Percentiles rank a stretch among this genome's conserved stretches.
Conservation (phyloP, 2,113 vertebrate species). For the Beaufortia kweichowensis region DNA sequence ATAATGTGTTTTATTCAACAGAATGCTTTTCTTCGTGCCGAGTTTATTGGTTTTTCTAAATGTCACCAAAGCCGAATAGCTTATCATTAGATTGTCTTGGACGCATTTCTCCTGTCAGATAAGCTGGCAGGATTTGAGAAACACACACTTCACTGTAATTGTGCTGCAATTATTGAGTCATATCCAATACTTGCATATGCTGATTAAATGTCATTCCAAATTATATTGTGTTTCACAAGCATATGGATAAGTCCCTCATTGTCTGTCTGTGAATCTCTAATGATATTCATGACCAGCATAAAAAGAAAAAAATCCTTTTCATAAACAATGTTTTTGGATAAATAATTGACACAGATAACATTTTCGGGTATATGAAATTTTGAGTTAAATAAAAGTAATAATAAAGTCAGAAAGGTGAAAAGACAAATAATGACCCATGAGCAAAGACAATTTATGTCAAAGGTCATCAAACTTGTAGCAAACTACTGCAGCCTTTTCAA, state of each 20-base stretch:
- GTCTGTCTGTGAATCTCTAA: conserved; percentile 5
- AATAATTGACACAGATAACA: too few relatives aligned
- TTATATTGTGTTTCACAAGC: conserved; percentile 11
- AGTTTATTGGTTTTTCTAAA: conserved; percentile 39
- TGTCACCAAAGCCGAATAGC: conserved; percentile 38
- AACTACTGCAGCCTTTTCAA: conserved; percentile 32
- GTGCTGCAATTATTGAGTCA: conserved; percentile 40
- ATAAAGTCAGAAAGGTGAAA: neutral
- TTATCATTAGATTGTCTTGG: conserved; percentile 2
- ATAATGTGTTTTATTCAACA: neutral
- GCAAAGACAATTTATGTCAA: conserved; percentile 8
- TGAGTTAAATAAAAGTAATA: neutral
- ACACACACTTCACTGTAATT: conserved; percentile 9
- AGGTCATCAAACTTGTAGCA: conserved; percentile 19
- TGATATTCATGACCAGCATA: too few relatives aligned
- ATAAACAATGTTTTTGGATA: neutral
- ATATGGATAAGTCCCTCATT: neutral
- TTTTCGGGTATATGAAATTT: neutral
- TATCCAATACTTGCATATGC: neutral
- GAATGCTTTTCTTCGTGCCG: neutral
- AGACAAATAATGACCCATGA: neutral
- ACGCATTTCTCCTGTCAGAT: neutral
- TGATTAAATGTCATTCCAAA: conserved; percentile 39
- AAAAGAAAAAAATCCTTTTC: conserved; percentile 3
- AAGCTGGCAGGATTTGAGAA: conserved; percentile 10